A percentile compares a stretch with the other conserved stretches of the same genome.
These are phyloP conservation scores for Lepus timidus DNA, from an alignment of 2,113 vertebrate species.

Conservation along the genomic window DNA sequence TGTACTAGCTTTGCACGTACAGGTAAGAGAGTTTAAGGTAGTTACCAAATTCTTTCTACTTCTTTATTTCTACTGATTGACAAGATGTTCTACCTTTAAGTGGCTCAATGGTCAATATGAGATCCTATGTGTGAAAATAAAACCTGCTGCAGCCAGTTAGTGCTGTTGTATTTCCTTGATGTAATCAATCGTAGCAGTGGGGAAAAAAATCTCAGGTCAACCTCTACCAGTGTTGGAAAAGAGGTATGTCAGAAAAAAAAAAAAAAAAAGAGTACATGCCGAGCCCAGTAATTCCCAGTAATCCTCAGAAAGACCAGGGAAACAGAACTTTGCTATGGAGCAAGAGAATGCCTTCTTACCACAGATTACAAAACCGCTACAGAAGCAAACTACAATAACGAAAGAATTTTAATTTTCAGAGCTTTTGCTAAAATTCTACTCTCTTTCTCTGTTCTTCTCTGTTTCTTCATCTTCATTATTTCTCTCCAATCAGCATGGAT, in stretches of 20 bases:
- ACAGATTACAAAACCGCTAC: not conserved
- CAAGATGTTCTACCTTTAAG: not conserved
- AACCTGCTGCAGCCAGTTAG: not conserved
- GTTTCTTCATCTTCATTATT: not conserved
- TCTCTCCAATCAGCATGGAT: not conserved
- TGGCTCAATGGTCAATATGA: not conserved
- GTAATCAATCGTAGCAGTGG: not conserved
- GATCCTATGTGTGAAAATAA: not conserved
- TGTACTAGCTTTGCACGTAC: not conserved
- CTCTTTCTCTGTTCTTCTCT: not conserved
- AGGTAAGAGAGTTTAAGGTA: not conserved
- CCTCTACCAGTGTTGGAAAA: not conserved
- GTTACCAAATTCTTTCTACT: not conserved
- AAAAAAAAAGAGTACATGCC: not conserved
- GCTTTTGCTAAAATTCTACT: not conserved
- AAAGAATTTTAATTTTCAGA: not conserved
- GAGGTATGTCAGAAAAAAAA: not conserved
- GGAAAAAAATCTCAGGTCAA: not conserved
- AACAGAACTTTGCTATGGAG: not conserved
- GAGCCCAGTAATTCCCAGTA: not conserved
- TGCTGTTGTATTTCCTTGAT: not conserved
- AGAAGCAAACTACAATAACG: not conserved
- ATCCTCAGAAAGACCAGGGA: not conserved
- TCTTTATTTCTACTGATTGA: not conserved
- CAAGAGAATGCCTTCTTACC: slow-evolving; percentile 9